phyloP scores from a whole-genome alignment of 2,797 vertebrate genomes.

The Propithecus deckenii region DNA sequence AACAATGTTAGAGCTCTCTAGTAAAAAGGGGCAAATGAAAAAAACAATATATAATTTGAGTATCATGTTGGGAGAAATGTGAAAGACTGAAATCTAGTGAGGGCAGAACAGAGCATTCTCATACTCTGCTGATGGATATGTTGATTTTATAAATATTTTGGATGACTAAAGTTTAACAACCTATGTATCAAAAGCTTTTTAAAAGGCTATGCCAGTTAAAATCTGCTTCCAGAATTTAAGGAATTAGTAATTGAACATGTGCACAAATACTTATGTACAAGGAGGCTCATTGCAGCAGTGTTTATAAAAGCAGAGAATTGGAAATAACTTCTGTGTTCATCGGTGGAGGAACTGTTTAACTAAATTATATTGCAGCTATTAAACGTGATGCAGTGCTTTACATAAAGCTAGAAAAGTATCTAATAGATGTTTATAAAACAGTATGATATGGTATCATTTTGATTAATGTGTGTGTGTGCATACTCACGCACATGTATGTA shows the following conservation, averaged over 20 bases:
- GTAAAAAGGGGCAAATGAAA: background rate
- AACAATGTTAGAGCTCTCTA: background rate
- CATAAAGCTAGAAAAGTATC: slow-evolving; percentile 21
- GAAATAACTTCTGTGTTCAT: slow-evolving; percentile 56
- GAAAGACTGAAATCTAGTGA: background rate
- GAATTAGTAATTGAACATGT: slow-evolving; percentile 31
- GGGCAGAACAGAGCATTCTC: background rate
- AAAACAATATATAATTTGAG: background rate
- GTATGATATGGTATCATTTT: background rate
- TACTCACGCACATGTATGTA: too few relatives aligned
- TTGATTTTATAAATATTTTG: slow-evolving; percentile 26
- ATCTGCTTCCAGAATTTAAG: slow-evolving; percentile 42
- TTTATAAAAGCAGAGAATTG: slow-evolving; percentile 69
- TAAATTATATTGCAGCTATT: slow-evolving; percentile 57
- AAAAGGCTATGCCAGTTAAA: slow-evolving; percentile 1
- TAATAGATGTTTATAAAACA: slow-evolving; percentile 43
- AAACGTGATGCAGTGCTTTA: slow-evolving; percentile 42
- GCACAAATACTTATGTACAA: slow-evolving; percentile 7
- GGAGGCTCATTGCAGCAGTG: background rate
- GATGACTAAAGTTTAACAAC: background rate
- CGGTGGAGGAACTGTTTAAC: slow-evolving; percentile 45
- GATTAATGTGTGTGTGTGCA: background rate
- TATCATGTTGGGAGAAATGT: background rate
- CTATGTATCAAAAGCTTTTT: background rate
- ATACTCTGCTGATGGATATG: background rate